Percentiles rank a stretch among this genome's conserved stretches.
These are phyloP conservation scores for Apogon hyalosoma DNA, from an alignment of 2,797 vertebrate species.

Conservation along the genomic window DNA sequence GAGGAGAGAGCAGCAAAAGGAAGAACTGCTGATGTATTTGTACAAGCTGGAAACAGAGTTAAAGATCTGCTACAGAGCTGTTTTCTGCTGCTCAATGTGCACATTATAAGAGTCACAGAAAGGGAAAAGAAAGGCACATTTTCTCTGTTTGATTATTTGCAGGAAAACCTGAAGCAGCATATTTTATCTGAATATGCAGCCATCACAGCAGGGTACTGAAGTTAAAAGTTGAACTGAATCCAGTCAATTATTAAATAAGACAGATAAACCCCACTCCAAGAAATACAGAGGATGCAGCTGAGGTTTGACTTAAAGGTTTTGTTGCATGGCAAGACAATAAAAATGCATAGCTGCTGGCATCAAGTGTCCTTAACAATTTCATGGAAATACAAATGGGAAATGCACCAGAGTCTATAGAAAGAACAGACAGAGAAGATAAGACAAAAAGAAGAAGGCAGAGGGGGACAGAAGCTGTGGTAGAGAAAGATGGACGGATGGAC, in stretches of 20 bases:
- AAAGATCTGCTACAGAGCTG: slow-evolving; percentile 29
- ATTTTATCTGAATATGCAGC: neutral
- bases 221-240: neutral
- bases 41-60: slow-evolving; percentile 17
- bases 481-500: neutral
- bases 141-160: neutral
- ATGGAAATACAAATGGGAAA: neutral
- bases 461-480: neutral
- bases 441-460: neutral
- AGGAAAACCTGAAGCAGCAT: too few species aligned
- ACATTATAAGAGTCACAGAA: slow-evolving; percentile 18
- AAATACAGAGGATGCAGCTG: too few species aligned
- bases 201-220: neutral
- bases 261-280: neutral
- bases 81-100: slow-evolving; percentile 4
- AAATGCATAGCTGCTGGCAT: neutral
- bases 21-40: slow-evolving; percentile 24
- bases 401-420: neutral
- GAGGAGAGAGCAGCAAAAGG: slow-evolving; percentile 14
- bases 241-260: slow-evolving; percentile 5
- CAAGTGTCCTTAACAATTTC: slow-evolving; percentile 11
- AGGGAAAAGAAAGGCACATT: neutral
- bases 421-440: neutral
- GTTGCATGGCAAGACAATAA: too few species aligned
- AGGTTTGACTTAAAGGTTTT: too few species aligned